Evolutionary conservation across 2,797 vertebrate species (phyloP).

Genomic region (Rhinatrema bivittatum): DNA sequence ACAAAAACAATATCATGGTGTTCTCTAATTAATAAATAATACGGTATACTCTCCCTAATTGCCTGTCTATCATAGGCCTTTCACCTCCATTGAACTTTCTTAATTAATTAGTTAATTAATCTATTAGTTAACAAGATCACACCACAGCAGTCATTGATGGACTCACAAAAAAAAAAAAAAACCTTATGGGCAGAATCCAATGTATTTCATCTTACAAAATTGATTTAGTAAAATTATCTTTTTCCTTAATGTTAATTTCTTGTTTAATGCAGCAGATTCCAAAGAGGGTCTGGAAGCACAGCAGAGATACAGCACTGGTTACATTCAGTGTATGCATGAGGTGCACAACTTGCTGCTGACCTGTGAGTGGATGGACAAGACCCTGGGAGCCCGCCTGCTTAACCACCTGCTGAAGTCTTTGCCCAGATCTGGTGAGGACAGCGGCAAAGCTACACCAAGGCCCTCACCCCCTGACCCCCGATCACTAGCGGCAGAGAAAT

Average conservation of each 20-base stretch:
- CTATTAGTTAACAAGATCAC: too few relatives aligned
- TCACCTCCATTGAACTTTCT: too few relatives aligned
- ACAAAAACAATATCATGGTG: too few relatives aligned
- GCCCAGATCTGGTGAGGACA: slow-evolving; percentile 56
- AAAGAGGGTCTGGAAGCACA: slow-evolving; percentile 66
- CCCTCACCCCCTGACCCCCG: slow-evolving; percentile 22
- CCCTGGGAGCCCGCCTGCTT: slow-evolving; percentile 70
- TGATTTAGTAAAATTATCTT: too few relatives aligned
- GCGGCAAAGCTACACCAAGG: slow-evolving; percentile 8
- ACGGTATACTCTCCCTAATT: too few relatives aligned
- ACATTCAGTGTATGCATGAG: slow-evolving; percentile 87
- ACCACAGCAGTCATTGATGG: too few relatives aligned
- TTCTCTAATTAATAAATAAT: too few relatives aligned
- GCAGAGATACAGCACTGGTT: slow-evolving; percentile 81
- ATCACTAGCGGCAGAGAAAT: neutral
- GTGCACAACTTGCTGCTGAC: slow-evolving; percentile 81
- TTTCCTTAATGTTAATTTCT: slow-evolving; percentile 1
- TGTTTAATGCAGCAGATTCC: slow-evolving; percentile 40
- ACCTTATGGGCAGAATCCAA: neutral
- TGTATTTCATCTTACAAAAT: neutral
- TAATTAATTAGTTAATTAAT: too few relatives aligned
- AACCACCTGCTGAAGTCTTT: slow-evolving; percentile 79
- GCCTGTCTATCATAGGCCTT: too few relatives aligned
- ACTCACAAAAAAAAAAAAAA: too few relatives aligned
- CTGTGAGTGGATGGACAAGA: slow-evolving; percentile 87